Evolutionary conservation across 2,113 vertebrate species (phyloP).

Genomic region (Terrapene triunguis): DNA sequence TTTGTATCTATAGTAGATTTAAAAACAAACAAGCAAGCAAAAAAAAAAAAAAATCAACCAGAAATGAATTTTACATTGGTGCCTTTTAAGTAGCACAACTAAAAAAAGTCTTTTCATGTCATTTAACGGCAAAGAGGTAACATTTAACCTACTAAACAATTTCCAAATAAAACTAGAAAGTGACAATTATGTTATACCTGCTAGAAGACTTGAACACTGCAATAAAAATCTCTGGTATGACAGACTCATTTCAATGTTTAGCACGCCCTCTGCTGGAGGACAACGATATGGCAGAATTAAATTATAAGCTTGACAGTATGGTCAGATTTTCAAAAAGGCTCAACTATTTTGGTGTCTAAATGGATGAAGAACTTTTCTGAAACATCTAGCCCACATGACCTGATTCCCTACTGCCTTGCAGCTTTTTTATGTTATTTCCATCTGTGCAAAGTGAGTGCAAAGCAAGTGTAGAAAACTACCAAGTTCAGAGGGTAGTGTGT

Average conservation of each 20-base stretch:
- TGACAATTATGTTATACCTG: not conserved
- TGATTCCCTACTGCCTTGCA: not conserved
- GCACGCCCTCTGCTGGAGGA: conserved; percentile 78
- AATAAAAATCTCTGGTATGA: not conserved
- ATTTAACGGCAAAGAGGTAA: not conserved
- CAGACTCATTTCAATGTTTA: conserved; percentile 56
- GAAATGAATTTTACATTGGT: not conserved
- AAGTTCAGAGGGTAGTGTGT: fast-evolving
- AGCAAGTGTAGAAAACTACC: not conserved
- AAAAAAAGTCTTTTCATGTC: not conserved
- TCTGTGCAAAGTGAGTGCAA: not conserved
- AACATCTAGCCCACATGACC: not conserved
- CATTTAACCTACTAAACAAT: not conserved
- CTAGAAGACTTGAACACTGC: not conserved
- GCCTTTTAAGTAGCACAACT: not conserved
- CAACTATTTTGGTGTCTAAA: not conserved
- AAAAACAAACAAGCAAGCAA: not conserved
- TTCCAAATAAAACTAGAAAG: not conserved
- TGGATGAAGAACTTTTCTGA: not conserved
- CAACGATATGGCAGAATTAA: not conserved
- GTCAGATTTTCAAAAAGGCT: not conserved
- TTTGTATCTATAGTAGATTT: not conserved
- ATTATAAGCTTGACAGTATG: not conserved
- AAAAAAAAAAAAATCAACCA: not conserved
- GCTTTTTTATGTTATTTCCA: not conserved